Base-by-base conservation (phyloP, 2,113 vertebrate species). In the Emydura subglobosa region DNA sequence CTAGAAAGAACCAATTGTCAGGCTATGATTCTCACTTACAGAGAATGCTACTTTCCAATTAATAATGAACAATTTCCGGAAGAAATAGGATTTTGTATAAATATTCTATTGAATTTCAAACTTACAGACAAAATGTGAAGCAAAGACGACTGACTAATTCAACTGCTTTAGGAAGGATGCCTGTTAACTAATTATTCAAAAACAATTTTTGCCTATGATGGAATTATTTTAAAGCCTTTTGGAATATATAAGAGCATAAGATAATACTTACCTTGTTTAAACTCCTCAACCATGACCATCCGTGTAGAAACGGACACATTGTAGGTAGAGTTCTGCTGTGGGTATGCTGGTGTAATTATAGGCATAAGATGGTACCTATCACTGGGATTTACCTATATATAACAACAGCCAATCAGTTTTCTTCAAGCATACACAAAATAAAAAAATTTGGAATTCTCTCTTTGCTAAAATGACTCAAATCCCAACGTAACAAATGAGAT, bases 281-380 rank as follows among this genome's bases (percentile, higher is more conserved):
- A 99, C 98, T 99, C 99, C 95, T 99, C 99, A 94, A 98, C 98
- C 98, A 99, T 99, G 97, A 99, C 98, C 95, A 99, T 98, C 85
- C 99, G 98, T 95, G 99, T 99, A 93, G 99, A 99, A 97, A 98
- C 97, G 74, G 99, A 99, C 95, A 99, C 99, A 96, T 99, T 99
- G 98, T 99, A 99, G 72, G 99, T 99, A 83, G 99, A 99, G 98
- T 99, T 99, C 98, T 99, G 99, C 94, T 99, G 99, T 96, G 99
- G 99, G 97, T 99, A 99, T 93, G 99, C 99, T 97, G 99, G 99
- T 96, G 99, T 99, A 98, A 99, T 99, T 98, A 99, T 99, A 97
- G 99, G 99, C 99, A 99, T 99, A 96, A 99, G 98, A 98, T 99
- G 99, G 98, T 98, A 99, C 96, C 99, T 98, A 98, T 99, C 99